Percentiles rank a stretch among this genome's conserved stretches.
Evolutionary conservation across 2,113 vertebrate genomes (phyloP).

Genomic region (Myotis yumanensis): DNA sequence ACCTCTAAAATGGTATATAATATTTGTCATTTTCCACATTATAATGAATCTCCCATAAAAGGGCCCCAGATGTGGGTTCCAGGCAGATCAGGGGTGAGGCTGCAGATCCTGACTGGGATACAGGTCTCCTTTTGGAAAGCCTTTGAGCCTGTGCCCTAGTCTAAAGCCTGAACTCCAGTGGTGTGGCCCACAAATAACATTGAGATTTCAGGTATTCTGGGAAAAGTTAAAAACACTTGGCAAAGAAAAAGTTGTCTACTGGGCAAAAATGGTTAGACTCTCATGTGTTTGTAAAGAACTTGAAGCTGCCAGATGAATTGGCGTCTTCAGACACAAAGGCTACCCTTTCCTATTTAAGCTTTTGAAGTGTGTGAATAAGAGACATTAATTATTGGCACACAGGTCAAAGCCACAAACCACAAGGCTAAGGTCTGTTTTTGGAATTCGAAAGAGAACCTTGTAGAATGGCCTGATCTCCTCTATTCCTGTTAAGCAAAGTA

Average conservation of each 20-base stretch:
- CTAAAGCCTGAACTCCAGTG: background rate
- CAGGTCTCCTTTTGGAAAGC: background rate
- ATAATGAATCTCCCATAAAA: background rate
- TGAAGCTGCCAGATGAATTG: background rate
- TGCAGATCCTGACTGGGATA: background rate
- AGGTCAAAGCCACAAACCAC: background rate
- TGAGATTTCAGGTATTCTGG: background rate
- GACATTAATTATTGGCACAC: background rate
- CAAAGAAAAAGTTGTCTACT: background rate
- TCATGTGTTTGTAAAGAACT: background rate
- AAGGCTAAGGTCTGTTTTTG: background rate
- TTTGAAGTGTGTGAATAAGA: background rate
- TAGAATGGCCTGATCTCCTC: background rate
- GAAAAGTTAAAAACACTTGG: background rate
- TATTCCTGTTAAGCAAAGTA: background rate
- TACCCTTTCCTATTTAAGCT: background rate
- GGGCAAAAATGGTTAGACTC: background rate
- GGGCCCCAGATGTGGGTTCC: background rate
- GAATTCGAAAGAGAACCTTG: background rate
- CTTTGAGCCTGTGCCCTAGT: background rate
- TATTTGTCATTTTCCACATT: background rate
- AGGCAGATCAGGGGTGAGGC: background rate
- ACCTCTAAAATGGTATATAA: background rate
- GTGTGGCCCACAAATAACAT: background rate
- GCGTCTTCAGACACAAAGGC: background rate